phyloP scores from a whole-genome alignment of 2,888 invertebrate species.

The Parnassius apollo region DNA sequence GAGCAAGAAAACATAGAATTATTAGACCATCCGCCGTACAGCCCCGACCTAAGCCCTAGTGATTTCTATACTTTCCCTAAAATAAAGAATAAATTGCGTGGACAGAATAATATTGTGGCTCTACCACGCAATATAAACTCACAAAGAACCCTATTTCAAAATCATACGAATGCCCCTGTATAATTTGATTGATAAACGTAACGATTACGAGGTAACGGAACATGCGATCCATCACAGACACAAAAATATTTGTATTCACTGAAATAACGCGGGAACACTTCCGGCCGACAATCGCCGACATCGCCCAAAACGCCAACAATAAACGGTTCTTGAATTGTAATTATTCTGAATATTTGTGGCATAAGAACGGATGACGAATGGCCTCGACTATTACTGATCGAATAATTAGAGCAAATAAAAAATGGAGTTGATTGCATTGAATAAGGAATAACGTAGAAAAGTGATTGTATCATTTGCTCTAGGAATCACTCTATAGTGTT shows the following conservation, averaged over 20 bases:
- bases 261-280: constrained; percentile 49
- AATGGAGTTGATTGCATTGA: neutral
- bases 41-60: no score
- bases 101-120: no score
- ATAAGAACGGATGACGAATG: constrained; percentile 17
- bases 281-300: constrained; percentile 39
- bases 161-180: no score
- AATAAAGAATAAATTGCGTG: no score
- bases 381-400: constrained; percentile 14
- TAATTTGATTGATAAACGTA: constrained; percentile 11
- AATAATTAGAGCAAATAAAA: constrained; percentile 14
- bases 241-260: constrained; percentile 61
- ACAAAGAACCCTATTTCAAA: no score
- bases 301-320: constrained; percentile 45
- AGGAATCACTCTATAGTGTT: no score
- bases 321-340: constrained; percentile 43
- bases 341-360: constrained; percentile 34
- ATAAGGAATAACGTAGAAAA: no score
- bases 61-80: no score
- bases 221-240: constrained; percentile 64
- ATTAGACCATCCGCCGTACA: no score
- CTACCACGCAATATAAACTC: no score
- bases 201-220: constrained; percentile 7
- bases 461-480: no score
- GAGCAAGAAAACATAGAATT: no score